Base-by-base conservation (phyloP, 2,888 invertebrate species). In the Himalopsyche tibetana region DNA sequence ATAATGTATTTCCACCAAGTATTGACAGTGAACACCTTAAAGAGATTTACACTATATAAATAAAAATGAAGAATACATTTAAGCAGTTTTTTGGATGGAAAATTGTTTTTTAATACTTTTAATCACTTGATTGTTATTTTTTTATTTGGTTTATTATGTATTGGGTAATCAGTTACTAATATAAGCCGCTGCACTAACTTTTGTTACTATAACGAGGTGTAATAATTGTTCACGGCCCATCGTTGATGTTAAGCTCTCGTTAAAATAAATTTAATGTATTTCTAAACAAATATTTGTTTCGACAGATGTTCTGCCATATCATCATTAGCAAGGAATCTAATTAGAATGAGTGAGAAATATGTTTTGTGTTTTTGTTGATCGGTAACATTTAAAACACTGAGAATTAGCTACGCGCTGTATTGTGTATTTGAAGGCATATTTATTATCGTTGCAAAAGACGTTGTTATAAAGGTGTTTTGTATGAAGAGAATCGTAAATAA, bases 321-420 rank as follows among this genome's bases (percentile, higher is more conserved):
- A 74, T 74, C 74, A 74, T 74, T 74, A 74, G 36, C 38, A 11
- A 11, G 74, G 38, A 11, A 5, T 5, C 74, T 74, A 74, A 74
- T 74, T 74, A 74, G 9, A 74, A 74, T 38, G 38, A 74, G 15
- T 74, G 74, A 74, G 74, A 74, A 69, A 69, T 69, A 69, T 69
- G 69, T 69, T 56, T 63, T 6, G 11, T 19, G 36, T 74, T 74
- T 74, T 74, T 74, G 74, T 74, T 74, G 74, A 74, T 74, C 11
- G 38, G 12, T 74, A 74, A 36, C 74, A 74, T 74, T 74, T 74
- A 74, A 11, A 74, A 15, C 36, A 36, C 74, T 36, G 15, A 38
- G 8, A 15, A 74, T 74, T 74, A 38, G 74, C 12, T 74, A 36
- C 74, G 19, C 38, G 74, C 12, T 74, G 74, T 74, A 74, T 74